phyloP scores from a whole-genome alignment of 92 coral and sea anemone genomes.

The Diadumene lineata region DNA sequence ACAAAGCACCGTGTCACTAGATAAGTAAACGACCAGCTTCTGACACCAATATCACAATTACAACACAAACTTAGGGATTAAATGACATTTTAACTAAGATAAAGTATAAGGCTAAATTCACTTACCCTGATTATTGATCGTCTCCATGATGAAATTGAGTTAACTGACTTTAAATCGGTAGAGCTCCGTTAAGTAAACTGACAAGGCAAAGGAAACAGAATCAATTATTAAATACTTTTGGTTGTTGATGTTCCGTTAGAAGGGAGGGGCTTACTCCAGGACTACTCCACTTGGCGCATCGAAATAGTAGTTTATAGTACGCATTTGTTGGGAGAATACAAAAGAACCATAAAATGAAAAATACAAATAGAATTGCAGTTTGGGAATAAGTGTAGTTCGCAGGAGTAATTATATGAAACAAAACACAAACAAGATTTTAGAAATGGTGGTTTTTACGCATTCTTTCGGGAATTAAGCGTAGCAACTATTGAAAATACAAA shows the following conservation, averaged over 20 bases:
- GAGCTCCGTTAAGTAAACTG: constrained; percentile 1
- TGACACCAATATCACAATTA: neutral
- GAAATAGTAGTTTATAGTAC: neutral
- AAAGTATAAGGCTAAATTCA: neutral
- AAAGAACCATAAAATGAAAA: too few species aligned
- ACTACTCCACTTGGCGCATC: neutral
- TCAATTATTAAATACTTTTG: neutral
- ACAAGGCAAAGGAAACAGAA: neutral
- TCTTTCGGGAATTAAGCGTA: too few species aligned
- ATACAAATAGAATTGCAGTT: too few species aligned
- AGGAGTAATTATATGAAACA: too few species aligned
- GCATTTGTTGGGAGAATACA: neutral
- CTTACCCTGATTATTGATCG: constrained; percentile 4
- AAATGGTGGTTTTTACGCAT: too few species aligned
- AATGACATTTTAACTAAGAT: neutral
- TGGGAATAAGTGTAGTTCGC: too few species aligned
- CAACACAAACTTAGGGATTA: neutral
- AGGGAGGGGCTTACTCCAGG: neutral
- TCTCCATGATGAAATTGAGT: neutral
- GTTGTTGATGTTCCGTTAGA: neutral
- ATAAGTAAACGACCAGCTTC: neutral
- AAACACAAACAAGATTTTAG: too few species aligned
- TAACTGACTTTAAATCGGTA: constrained; percentile 1
- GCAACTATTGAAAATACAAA: too few species aligned
- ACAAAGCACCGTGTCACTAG: too few species aligned